Evolutionary conservation across 2,888 invertebrate genomes (phyloP), one percentile per base, ranked within the genome.

Genomic region (Scotopteryx bipunctaria): DNA sequence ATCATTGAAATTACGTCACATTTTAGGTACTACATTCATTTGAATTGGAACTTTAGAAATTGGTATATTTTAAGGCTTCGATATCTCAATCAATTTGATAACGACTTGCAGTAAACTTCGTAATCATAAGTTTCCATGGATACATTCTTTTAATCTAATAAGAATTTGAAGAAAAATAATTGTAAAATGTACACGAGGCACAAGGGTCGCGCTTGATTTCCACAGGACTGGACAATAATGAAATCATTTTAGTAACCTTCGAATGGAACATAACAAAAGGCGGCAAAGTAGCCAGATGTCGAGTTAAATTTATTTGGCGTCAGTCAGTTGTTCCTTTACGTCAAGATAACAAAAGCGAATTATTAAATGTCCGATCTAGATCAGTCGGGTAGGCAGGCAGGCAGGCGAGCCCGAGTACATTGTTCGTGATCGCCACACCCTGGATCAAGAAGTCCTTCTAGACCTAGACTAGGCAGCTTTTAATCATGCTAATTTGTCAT

Each of bases 341-440:
- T 70, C 68, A 59, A 71, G 65, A 64, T 69, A 75, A 78, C 76
- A 78, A 77, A 76, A 75, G 73, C 63, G 56, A 72, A 77, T 70
- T 76, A 75, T 73, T 75, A 76, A 81, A 76, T 70, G 66, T 66
- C 64, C 56, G 67, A 74, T 71, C 67, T 69, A 76, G 73, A 76
- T 75, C 69, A 69, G 61, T 60, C 57, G 59, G 52, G 68, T 63
- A 60, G 66, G 66, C 56, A 57, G 52, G 29, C 36, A 21, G 36
- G 58, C 57, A 59, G 58, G 55, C 63, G 62, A 55, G 50, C 43
- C 59, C 42, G 60, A 62, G 64, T 66, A 67, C 67, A 66, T 68
- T 63, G 70, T 69, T 83, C 88, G 88, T 87, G 88, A 84, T 73
- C 69, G 85, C 82, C 88, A 77, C 87, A 69, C 87, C 88, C 80